phyloP scores from a whole-genome alignment of 2,113 vertebrate genomes.

The Solenodon paradoxus region DNA sequence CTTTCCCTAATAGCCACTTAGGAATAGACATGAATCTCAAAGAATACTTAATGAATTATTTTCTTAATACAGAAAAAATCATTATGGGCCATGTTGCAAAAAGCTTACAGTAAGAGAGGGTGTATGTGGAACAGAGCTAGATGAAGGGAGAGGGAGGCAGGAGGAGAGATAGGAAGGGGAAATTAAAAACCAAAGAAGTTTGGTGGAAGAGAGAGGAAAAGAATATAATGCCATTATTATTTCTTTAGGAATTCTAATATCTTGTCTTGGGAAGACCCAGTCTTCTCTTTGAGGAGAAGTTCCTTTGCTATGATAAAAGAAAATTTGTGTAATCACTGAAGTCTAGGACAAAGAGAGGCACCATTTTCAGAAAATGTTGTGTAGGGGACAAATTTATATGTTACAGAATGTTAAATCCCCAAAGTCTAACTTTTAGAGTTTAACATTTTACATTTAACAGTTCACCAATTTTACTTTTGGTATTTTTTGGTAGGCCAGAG shows the following conservation, averaged over 20 bases:
- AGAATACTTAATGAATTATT: background rate
- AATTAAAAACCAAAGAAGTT: background rate
- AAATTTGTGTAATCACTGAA: background rate
- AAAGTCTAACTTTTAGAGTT: background rate
- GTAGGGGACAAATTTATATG: background rate
- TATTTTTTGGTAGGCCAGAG: background rate
- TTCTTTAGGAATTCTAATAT: background rate
- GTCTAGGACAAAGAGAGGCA: background rate
- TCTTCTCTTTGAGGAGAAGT: background rate
- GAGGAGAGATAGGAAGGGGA: accelerated
- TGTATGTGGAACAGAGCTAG: background rate
- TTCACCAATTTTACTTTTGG: too few relatives aligned
- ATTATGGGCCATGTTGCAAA: background rate
- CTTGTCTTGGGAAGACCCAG: background rate
- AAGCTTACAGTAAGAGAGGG: background rate
- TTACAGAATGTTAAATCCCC: background rate
- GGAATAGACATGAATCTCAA: background rate
- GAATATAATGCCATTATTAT: background rate
- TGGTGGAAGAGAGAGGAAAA: background rate
- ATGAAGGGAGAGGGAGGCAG: background rate
- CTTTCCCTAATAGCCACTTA: background rate
- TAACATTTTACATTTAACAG: too few relatives aligned
- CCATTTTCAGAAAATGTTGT: background rate
- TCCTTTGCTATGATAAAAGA: background rate
- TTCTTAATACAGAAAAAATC: background rate